These are phyloP conservation scores for Priocnemis perturbator DNA, from an alignment of 2,888 invertebrate genomes.

Conservation along the genomic window DNA sequence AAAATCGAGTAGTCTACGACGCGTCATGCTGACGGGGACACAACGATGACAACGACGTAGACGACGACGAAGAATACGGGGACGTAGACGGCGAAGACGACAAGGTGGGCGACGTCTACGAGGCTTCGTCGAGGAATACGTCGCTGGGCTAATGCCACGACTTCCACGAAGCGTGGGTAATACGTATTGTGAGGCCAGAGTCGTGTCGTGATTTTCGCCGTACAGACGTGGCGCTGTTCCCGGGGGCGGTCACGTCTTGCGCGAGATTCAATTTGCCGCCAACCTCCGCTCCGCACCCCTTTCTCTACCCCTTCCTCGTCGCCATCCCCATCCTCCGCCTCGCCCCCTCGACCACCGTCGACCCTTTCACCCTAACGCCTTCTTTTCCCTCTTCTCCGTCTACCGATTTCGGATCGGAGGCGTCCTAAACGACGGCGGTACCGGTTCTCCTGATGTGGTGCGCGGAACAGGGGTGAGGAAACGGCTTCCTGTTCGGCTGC, in stretches of 20 bases:
- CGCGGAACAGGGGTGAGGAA: constrained; percentile 29
- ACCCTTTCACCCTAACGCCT: constrained; percentile 34
- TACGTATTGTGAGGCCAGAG: constrained; percentile 66
- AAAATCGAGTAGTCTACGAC: background rate
- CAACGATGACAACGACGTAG: constrained; percentile 28
- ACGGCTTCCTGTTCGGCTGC: constrained; percentile 31
- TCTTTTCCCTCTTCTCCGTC: constrained; percentile 22
- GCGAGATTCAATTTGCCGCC: constrained; percentile 72
- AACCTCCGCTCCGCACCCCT: constrained; percentile 42
- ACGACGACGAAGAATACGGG: background rate
- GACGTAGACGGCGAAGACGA: background rate
- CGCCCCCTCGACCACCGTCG: constrained; percentile 38
- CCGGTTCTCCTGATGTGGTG: constrained; percentile 17
- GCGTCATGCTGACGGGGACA: constrained; percentile 18
- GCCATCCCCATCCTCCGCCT: constrained; percentile 25
- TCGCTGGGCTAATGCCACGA: constrained; percentile 55
- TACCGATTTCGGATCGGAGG: constrained; percentile 16
- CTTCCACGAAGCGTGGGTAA: constrained; percentile 59
- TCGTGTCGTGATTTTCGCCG: constrained; percentile 70
- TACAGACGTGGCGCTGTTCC: constrained; percentile 67
- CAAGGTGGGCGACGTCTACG: constrained; percentile 38
- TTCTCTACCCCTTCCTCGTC: constrained; percentile 21
- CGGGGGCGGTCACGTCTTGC: constrained; percentile 71
- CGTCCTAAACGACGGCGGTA: constrained; percentile 4
- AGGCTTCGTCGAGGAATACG: constrained; percentile 50